Conservation (phyloP, 2,888 invertebrate species). For the Mythimna vitellina region DNA sequence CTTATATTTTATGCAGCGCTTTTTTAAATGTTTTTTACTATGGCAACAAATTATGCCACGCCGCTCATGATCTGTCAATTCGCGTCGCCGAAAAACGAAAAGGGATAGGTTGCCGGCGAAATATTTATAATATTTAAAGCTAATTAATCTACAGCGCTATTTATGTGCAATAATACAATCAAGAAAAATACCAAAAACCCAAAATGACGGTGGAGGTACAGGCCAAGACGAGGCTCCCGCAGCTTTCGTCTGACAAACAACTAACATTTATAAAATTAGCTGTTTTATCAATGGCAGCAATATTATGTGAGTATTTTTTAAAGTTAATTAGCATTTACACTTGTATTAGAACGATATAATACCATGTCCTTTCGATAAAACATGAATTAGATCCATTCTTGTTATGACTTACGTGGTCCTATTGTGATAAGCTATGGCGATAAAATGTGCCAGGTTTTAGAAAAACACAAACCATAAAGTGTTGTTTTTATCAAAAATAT, state of each 20-base stretch:
- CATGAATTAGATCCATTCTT: constrained; percentile 34
- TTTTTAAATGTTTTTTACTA: constrained; percentile 11
- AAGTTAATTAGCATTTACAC: constrained; percentile 35
- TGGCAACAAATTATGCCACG: constrained; percentile 80
- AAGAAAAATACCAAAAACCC: constrained; percentile 55
- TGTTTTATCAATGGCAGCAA: constrained; percentile 97
- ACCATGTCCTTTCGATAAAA: constrained; percentile 24
- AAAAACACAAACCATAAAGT: constrained; percentile 31
- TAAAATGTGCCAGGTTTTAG: constrained; percentile 56
- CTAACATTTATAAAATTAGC: constrained; percentile 92
- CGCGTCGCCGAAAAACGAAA: constrained; percentile 69
- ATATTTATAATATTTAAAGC: constrained; percentile 43
- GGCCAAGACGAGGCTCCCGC: constrained; percentile 80
- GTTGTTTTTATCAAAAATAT: constrained; percentile 4
- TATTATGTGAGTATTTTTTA: constrained; percentile 94
- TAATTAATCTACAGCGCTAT: constrained; percentile 58
- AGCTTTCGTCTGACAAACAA: constrained; percentile 88
- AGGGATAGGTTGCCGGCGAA: constrained; percentile 86
- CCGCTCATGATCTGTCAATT: constrained; percentile 80
- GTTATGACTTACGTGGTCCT: constrained; percentile 74
- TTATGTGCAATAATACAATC: constrained; percentile 66
- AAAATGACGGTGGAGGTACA: constrained; percentile 85
- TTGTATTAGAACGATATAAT: constrained; percentile 16
- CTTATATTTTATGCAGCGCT: too few relatives aligned
- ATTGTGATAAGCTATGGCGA: constrained; percentile 62